Evolutionary conservation across 2,888 invertebrate species (phyloP), one percentile per base, ranked within the genome.

Genomic region (Amorpha juglandis): DNA sequence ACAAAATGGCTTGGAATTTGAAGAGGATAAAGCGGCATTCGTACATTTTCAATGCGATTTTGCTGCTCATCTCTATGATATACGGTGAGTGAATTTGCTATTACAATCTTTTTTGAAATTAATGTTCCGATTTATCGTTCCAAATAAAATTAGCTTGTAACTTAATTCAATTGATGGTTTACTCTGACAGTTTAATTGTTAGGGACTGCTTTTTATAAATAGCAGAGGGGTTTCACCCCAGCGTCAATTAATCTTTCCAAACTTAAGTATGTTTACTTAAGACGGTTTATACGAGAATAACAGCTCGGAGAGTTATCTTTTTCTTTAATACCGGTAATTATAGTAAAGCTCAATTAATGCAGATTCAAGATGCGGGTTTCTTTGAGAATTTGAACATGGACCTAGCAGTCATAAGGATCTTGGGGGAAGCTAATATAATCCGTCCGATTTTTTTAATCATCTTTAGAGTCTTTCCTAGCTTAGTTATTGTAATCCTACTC

Each of bases 21-120:
- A 90, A 90, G 80, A 89, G 82, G 73, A 81, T 90, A 73, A 88
- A 85, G 80, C 84, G 80, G 83, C 90, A 90, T 87, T 90, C 90
- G 69, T 89, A 84, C 72, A 69, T 90, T 71, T 71, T 92, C 85
- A 91, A 92, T 83, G 91, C 91, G 55, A 76, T 91, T 69, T 77
- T 92, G 64, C 83, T 92, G 48, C 85, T 91, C 78, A 74, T 90
- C 70, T 88, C 91, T 16, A 87, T 91, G 86, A 90, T 92, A 76
- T 92, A 93, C 72, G 93, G 93, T 93, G 78, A 93, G 93, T 91
- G 62, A 16, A 33, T 45, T 50, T 48, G 6, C 48, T 48, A 48
- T 38, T 50, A 51, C n/a, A 0, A 35, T 0, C 33, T 58, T 55
- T n/a, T 47, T 47, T 48, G 7, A 8, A 45, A 33, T 27, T 63